Conservation (phyloP, 2,113 vertebrate genomes). For the Monopterus albus region DNA sequence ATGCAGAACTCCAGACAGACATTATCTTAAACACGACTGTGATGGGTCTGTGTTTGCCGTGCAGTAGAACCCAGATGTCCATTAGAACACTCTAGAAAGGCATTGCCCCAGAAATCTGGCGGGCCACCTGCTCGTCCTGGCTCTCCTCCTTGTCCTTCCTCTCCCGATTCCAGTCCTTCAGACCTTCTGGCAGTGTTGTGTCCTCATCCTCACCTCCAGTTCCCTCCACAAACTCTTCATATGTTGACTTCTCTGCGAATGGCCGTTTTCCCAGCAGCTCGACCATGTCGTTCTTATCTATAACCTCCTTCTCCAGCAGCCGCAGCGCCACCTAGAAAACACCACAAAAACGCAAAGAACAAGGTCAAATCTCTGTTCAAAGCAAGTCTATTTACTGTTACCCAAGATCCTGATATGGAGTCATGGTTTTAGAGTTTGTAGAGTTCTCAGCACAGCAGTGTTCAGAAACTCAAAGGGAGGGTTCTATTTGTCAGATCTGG, state of each 20-base stretch:
- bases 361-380: not conserved
- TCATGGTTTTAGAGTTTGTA: too few relatives aligned
- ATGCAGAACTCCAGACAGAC: not conserved
- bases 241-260: constrained; percentile 94
- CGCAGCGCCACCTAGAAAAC: constrained; percentile 89
- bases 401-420: too few relatives aligned
- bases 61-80: not conserved
- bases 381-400: not conserved
- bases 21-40: not conserved
- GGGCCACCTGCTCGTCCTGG: constrained; percentile 84
- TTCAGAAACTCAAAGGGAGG: not conserved
- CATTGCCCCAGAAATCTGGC: constrained; percentile 85
- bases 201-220: constrained; percentile 95
- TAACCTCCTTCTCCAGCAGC: constrained; percentile 94
- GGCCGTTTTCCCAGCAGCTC: constrained; percentile 92
- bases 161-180: constrained; percentile 98
- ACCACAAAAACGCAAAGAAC: not conserved
- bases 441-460: too few relatives aligned
- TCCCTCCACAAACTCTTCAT: constrained; percentile 97
- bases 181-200: constrained; percentile 92
- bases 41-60: not conserved
- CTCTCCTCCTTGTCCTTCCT: constrained; percentile 85
- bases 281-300: constrained; percentile 95
- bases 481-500: not conserved
- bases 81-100: constrained; percentile 80